phyloP scores from a whole-genome alignment of 1,140 invertebrate species.

The Anastrepha obliqua region DNA sequence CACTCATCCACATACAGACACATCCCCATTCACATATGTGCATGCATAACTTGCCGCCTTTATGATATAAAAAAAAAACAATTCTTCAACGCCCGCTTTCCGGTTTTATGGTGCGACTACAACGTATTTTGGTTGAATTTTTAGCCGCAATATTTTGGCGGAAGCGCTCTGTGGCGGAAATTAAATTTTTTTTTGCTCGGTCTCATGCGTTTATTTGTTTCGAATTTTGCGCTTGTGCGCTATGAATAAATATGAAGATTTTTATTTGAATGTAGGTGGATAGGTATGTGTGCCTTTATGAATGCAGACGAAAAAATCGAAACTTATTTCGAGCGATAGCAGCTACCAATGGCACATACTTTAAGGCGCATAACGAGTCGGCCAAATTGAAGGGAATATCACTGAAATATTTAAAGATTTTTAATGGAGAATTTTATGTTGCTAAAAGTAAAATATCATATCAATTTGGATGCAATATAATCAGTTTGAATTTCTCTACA shows the following conservation, averaged over 20 bases:
- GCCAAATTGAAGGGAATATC: too few relatives aligned
- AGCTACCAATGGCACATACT: too few relatives aligned
- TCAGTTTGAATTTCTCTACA: not conserved
- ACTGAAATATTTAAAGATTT: not conserved
- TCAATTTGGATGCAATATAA: too few relatives aligned
- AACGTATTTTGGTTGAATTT: not conserved
- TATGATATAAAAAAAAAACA: not conserved
- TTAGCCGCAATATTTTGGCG: constrained; percentile 45
- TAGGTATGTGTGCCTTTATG: not conserved
- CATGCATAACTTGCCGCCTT: not conserved
- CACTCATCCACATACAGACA: not conserved
- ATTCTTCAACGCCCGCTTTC: not conserved
- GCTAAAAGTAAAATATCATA: not conserved
- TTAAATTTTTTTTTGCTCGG: constrained; percentile 6
- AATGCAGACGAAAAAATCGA: too few relatives aligned
- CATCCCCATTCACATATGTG: not conserved
- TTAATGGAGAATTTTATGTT: not conserved
- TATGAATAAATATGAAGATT: not conserved
- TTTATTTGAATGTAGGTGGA: not conserved
- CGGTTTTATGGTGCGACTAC: too few relatives aligned
- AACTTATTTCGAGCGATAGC: too few relatives aligned
- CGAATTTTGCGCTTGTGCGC: not conserved
- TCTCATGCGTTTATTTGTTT: constrained; percentile 1
- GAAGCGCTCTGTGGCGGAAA: constrained; percentile 43
- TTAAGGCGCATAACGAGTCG: too few relatives aligned